Base-by-base conservation (phyloP, 1,140 invertebrate genomes). In the Pollicipes pollicipes region DNA sequence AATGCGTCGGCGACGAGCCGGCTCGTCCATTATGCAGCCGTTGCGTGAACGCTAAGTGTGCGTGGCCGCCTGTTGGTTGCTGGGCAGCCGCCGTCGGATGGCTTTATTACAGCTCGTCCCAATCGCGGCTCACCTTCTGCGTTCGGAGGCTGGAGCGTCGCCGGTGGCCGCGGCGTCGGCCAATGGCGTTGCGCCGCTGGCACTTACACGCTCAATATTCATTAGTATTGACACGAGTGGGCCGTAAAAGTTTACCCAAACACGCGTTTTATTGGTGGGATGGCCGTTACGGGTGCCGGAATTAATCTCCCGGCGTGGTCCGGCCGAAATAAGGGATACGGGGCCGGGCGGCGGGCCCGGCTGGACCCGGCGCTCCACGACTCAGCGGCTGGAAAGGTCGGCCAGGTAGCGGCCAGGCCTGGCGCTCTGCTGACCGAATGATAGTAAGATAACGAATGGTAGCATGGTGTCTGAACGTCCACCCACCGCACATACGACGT, bases 161-260 rank as follows among this genome's bases (percentile, higher is more conserved):
- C 2, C 10, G 13, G 45, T 3, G 45, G 13, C 2, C 45, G 2
- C 13, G 21, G 17, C 45, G 45, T 21, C 45, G 45, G 17, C 45
- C 45, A 58, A 58, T 58, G 45, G 45, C 45, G 8, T 21, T 24
- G 45, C 45, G 13, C 2, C 45, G 13, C 24, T 21, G 45, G 45
- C 45, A 58, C 13, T 58, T 58, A 58, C 45, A 58, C 6, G 45
- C 45, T 58, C 45, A 21, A 58, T 58, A 58, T 58, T 58, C 45
- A 58, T 58, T 58, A 58, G 45, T 58, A 58, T 58, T 58, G 45
- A 58, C 45, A 58, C 45, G 24, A 58, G 45, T 58, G 45, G 45
- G 45, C 45, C 45, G 45, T 58, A 58, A 58, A 58, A 58, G 45
- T 58, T 58, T 58, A 58, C 45, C 45, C 45, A 58, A 58, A 58